Conservation (phyloP, 2,888 invertebrate genomes). For the Ornithoptera priamus region DNA sequence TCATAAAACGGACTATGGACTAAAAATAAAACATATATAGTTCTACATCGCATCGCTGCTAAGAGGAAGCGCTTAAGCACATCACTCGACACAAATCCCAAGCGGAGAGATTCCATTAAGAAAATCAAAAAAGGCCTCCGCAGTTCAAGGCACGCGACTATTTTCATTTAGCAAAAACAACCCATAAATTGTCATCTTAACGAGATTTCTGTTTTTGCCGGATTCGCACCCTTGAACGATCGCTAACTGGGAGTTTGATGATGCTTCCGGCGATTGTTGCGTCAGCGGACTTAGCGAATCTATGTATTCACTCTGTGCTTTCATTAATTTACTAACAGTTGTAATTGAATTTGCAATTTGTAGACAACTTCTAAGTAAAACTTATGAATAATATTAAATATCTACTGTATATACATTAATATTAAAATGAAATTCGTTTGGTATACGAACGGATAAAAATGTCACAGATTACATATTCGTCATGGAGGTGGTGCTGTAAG, state of each 20-base stretch:
- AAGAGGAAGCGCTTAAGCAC: slow-evolving; percentile 65
- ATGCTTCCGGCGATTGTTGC: slow-evolving; percentile 51
- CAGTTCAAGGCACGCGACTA: slow-evolving; percentile 74
- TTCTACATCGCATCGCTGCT: slow-evolving; percentile 49
- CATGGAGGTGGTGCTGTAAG: not conserved
- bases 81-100: slow-evolving; percentile 74
- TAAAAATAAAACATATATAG: not conserved
- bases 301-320: slow-evolving; percentile 6
- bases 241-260: slow-evolving; percentile 57
- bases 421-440: not conserved
- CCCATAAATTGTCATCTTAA: slow-evolving; percentile 81
- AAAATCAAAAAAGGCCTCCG: slow-evolving; percentile 79
- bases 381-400: not conserved
- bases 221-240: slow-evolving; percentile 70
- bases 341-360: not conserved
- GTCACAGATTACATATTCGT: not conserved
- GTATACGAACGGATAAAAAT: not conserved
- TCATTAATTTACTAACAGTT: slow-evolving; percentile 8
- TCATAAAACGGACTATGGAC: not conserved
- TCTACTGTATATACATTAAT: not conserved
- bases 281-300: slow-evolving; percentile 48
- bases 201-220: slow-evolving; percentile 79
- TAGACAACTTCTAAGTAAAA: not conserved
- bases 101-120: slow-evolving; percentile 79
- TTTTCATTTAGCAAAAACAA: slow-evolving; percentile 81